phyloP scores from a whole-genome alignment of 2,113 vertebrate species.

The Tyrannus savana region DNA sequence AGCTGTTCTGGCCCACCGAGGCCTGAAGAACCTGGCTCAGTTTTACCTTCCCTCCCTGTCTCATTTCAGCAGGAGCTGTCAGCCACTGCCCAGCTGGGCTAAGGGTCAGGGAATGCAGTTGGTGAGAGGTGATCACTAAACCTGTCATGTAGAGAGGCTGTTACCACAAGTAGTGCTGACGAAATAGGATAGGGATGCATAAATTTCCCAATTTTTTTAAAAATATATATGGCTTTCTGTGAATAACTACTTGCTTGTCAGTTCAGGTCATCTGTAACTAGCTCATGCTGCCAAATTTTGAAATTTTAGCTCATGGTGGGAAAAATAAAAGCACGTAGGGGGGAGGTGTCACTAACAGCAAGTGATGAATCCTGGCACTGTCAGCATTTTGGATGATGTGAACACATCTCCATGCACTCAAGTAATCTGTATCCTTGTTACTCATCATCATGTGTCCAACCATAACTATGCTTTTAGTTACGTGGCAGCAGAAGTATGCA shows the following conservation, averaged over 20 bases:
- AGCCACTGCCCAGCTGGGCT: background rate
- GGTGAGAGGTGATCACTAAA: background rate
- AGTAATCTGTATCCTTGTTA: background rate
- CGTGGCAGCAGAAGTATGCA: background rate
- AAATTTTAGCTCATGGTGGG: background rate
- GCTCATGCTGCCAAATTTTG: background rate
- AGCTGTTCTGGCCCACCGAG: background rate
- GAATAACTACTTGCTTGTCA: background rate
- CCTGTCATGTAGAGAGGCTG: background rate
- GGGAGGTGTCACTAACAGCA: background rate
- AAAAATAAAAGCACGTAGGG: background rate
- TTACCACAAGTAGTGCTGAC: background rate
- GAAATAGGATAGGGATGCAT: background rate
- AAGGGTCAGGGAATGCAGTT: background rate
- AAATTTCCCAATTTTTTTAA: background rate
- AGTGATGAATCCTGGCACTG: background rate
- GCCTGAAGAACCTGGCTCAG: background rate
- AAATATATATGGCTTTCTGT: background rate
- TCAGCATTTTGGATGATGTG: background rate
- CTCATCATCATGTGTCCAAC: constrained; percentile 9
- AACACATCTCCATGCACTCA: background rate
- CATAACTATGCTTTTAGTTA: constrained; percentile 13
- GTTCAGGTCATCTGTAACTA: background rate
- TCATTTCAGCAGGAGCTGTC: background rate
- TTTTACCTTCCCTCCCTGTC: background rate